Evolutionary conservation across 2,888 invertebrate genomes (phyloP), one percentile per base, ranked within the genome.

Genomic region (Apamea epomidion): DNA sequence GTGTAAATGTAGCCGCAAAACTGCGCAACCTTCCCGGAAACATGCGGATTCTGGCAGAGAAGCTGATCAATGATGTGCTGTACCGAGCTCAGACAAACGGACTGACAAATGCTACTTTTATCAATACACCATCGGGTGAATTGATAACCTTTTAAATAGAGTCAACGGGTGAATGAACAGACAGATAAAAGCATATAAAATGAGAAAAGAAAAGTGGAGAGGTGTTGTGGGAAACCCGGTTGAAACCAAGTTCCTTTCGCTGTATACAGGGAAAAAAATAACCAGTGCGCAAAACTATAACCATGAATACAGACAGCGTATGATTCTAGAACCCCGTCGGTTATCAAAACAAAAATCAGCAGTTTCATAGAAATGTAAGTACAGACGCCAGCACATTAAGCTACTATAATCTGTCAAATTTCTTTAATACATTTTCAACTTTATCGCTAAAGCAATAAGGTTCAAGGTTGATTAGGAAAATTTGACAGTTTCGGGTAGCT

Each of bases 1-100:
- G 97, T 83, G 93, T 96, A 79, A 97, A 96, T 80, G 97, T 97
- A 8, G 97, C 97, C 25, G 96, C 97, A 0, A 97, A 97, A 85
- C 92, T 97, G 0, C 92, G 97, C n/a, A 92, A 91, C n/a, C 92
- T 97, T 1, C 95, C 95, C 0, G 81, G 91, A 0, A 95, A 93
- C 86, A 94, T 93, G 93, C 91, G 96, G 81, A 96, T 97, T 74
- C 74, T 96, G 12, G 96, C 97, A 0, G 96, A 97, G 88, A 97
- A 97, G 85, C 88, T 97, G 14, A 95, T 97, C 79, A 96, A 96
- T 73, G 97, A 97, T 67, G 96, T 96, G 0, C 87, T 97, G 2
- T 97, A 92, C 86, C 96, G 96, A 88, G 97, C 97, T 0, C 97
- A 97, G 83, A 93, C 93, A 71, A 94, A 95, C 71, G 92, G 92